Conservation (phyloP, 1,140 invertebrate genomes). For the Phortica variegata region DNA sequence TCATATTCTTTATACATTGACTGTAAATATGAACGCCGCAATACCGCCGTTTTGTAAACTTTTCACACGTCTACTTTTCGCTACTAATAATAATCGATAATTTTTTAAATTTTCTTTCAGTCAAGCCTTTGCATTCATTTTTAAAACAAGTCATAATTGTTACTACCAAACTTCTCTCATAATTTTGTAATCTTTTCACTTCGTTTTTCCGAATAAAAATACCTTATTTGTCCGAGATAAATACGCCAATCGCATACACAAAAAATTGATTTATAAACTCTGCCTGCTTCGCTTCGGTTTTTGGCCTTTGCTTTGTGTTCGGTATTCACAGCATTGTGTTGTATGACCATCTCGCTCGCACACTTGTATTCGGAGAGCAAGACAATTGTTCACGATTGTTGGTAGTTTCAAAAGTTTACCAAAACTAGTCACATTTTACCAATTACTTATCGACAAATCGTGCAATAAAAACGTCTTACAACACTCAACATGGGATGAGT, state of each 20-base stretch:
- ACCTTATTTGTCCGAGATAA: conserved; percentile 34
- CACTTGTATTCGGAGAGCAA: conserved; percentile 11
- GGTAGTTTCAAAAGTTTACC: neutral
- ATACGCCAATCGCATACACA: conserved; percentile 49
- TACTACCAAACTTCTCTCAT: no score
- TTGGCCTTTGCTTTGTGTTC: conserved; percentile 41
- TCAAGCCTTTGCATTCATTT: no score
- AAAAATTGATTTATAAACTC: conserved; percentile 55
- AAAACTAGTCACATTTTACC: neutral
- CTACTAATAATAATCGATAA: no score
- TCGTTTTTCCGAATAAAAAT: no score
- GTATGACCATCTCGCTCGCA: conserved; percentile 32
- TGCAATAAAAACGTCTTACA: conserved; percentile 22
- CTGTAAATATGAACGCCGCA: no score
- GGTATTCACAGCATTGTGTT: conserved; percentile 23
- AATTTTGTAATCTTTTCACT: no score
- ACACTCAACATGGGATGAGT: conserved; percentile 35
- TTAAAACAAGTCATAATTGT: no score
- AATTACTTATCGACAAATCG: neutral
- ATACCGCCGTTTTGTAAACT: no score
- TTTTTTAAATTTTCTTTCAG: no score
- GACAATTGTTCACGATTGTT: conserved; percentile 28
- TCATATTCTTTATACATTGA: no score
- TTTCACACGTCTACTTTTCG: no score
- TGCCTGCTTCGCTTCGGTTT: conserved; percentile 43